phyloP scores from a whole-genome alignment of 1,140 invertebrate genomes.

The Bathynomus jamesi region DNA sequence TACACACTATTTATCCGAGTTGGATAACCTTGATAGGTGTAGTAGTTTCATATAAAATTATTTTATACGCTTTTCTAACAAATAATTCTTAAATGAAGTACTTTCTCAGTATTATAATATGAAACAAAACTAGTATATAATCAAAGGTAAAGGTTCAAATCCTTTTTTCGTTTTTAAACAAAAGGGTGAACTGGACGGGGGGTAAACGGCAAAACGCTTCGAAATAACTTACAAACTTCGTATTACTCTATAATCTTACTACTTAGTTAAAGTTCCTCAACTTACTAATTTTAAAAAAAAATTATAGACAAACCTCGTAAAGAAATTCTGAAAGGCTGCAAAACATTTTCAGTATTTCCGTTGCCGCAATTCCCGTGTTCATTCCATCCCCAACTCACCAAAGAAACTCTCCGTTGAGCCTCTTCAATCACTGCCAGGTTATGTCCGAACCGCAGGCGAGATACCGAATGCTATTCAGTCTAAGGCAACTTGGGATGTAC shows the following conservation, averaged over 20 bases:
- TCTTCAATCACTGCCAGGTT: conserved; percentile 53
- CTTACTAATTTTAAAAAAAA: conserved; percentile 40
- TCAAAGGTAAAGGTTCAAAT: background rate
- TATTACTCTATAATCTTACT: background rate
- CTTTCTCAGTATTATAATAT: background rate
- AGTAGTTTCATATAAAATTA: too few species aligned
- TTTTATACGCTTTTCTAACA: too few species aligned
- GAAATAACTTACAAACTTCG: background rate
- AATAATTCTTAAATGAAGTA: too few species aligned
- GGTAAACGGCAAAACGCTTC: background rate
- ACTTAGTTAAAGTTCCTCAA: background rate
- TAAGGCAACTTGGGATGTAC: conserved; percentile 28
- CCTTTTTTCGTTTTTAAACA: background rate
- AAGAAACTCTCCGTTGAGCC: conserved; percentile 47
- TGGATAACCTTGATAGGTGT: too few species aligned
- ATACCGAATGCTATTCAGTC: conserved; percentile 38
- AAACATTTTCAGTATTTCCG: conserved; percentile 54
- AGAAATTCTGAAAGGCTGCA: conserved; percentile 42
- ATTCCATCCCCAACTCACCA: conserved; percentile 76
- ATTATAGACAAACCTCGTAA: conserved; percentile 42
- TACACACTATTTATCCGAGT: too few species aligned
- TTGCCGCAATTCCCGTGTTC: conserved; percentile 81
- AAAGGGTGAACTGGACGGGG: too few species aligned
- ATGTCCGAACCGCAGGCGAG: conserved; percentile 69
- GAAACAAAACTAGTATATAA: background rate